Evolutionary conservation across 2,113 vertebrate species (phyloP).

Genomic region (Dipodomys merriami): DNA sequence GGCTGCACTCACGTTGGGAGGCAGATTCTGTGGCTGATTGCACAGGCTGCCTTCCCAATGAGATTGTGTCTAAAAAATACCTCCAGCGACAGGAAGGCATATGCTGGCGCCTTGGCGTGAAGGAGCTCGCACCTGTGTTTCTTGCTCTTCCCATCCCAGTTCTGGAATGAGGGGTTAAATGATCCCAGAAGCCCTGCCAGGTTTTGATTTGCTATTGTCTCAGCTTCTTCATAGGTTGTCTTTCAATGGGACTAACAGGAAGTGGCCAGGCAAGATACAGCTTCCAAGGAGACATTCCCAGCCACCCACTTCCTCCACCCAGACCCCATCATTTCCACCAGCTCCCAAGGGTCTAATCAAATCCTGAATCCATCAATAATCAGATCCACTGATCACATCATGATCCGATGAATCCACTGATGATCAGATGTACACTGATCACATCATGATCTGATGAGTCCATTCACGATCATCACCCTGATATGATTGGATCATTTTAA

Average conservation of each 20-base stretch:
- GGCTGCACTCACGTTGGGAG: not conserved
- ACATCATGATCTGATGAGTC: no score
- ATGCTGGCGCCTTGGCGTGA: conserved; percentile 63
- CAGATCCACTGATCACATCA: no score
- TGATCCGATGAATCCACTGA: no score
- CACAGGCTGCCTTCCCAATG: conserved; percentile 50
- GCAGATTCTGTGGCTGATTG: not conserved
- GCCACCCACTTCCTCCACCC: no score
- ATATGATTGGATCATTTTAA: no score
- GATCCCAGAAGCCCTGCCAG: conserved; percentile 70
- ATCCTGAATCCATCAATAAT: no score
- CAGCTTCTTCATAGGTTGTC: conserved; percentile 37
- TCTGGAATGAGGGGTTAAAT: conserved; percentile 67
- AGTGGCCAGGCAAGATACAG: no score
- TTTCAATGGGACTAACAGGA: conserved; percentile 56
- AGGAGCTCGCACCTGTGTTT: conserved; percentile 56
- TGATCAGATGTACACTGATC: no score
- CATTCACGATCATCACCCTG: no score
- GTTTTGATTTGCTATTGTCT: conserved; percentile 75
- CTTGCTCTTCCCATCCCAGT: conserved; percentile 53
- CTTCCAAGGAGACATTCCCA: no score
- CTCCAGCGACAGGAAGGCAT: conserved; percentile 61
- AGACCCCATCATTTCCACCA: no score
- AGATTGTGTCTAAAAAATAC: conserved; percentile 73
- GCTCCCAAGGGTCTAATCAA: no score